Evolutionary conservation across 1,140 invertebrate genomes (phyloP).

Genomic region (Onthophagus taurus): DNA sequence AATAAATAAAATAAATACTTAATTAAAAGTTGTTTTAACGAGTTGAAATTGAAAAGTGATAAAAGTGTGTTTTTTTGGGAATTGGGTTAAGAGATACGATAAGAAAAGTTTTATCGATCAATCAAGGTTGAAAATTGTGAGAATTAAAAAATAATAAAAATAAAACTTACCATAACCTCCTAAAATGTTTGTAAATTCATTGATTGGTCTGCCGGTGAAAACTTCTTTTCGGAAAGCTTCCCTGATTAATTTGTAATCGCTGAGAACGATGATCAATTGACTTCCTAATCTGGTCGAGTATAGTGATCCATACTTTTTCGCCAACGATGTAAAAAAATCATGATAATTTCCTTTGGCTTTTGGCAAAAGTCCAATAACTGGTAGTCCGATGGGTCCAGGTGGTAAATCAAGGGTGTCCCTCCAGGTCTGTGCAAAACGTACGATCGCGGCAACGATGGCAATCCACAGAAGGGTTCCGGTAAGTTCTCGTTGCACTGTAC

Average conservation of each 20-base stretch:
- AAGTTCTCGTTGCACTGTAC: slow-evolving; percentile 23
- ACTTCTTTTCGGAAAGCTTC: slow-evolving; percentile 76
- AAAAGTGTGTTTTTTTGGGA: background rate
- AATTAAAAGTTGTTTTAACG: too few species aligned
- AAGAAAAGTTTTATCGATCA: too few species aligned
- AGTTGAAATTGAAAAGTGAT: slow-evolving; percentile 9
- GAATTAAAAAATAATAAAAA: too few species aligned
- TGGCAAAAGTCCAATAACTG: slow-evolving; percentile 71
- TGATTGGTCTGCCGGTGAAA: slow-evolving; percentile 76
- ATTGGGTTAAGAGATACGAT: too few species aligned
- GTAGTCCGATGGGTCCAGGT: slow-evolving; percentile 77
- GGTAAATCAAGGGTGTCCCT: slow-evolving; percentile 52
- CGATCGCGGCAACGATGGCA: slow-evolving; percentile 46
- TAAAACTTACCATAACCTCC: slow-evolving; percentile 86
- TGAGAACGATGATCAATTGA: slow-evolving; percentile 73
- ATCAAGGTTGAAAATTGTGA: background rate
- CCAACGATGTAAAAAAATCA: slow-evolving; percentile 63
- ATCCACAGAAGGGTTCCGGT: slow-evolving; percentile 33
- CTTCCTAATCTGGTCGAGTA: slow-evolving; percentile 74
- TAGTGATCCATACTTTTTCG: slow-evolving; percentile 66
- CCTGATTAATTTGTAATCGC: slow-evolving; percentile 72
- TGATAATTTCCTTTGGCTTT: slow-evolving; percentile 69
- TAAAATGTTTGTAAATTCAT: slow-evolving; percentile 73
- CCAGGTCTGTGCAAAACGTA: slow-evolving; percentile 43
- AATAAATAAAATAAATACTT: slow-evolving; percentile 3